phyloP scores from a whole-genome alignment of 2,888 invertebrate species.

The Lumbricus terrestris region DNA sequence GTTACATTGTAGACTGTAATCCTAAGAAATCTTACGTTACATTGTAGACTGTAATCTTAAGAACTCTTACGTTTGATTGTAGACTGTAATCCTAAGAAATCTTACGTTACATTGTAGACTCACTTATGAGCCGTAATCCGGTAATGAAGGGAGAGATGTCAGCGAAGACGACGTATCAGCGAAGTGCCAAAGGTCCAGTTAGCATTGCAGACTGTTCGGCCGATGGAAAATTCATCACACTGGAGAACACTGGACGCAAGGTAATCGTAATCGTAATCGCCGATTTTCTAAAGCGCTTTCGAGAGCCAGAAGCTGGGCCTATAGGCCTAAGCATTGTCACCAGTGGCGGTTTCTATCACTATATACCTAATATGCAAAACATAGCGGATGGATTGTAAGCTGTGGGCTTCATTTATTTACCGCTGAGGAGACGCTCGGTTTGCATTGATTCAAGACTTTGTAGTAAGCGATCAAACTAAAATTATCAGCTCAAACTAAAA shows the following conservation, averaged over 20 bases:
- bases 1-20: neutral
- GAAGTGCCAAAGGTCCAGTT: slow-evolving; percentile 28
- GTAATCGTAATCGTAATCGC: too few relatives aligned
- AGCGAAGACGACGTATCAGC: slow-evolving; percentile 62
- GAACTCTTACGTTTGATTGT: neutral
- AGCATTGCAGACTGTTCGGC: slow-evolving; percentile 56
- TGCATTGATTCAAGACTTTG: neutral
- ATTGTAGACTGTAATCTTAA: neutral
- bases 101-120: neutral
- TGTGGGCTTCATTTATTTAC: neutral
- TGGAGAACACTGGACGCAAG: slow-evolving; percentile 61
- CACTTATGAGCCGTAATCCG: slow-evolving; percentile 26
- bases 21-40: neutral
- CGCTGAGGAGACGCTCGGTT: neutral
- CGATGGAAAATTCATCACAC: slow-evolving; percentile 60
- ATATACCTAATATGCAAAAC: too few relatives aligned
- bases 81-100: neutral
- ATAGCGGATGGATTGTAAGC: too few relatives aligned
- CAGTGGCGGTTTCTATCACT: too few relatives aligned
- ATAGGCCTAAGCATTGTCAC: too few relatives aligned
- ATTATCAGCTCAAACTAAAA: neutral
- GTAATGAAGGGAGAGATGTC: slow-evolving; percentile 61
- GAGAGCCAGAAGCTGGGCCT: too few relatives aligned
- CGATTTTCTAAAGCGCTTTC: too few relatives aligned
- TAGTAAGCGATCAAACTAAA: neutral